These are phyloP conservation scores for Phycodurus eques DNA, from an alignment of 2,113 vertebrate genomes.

Conservation along the genomic window DNA sequence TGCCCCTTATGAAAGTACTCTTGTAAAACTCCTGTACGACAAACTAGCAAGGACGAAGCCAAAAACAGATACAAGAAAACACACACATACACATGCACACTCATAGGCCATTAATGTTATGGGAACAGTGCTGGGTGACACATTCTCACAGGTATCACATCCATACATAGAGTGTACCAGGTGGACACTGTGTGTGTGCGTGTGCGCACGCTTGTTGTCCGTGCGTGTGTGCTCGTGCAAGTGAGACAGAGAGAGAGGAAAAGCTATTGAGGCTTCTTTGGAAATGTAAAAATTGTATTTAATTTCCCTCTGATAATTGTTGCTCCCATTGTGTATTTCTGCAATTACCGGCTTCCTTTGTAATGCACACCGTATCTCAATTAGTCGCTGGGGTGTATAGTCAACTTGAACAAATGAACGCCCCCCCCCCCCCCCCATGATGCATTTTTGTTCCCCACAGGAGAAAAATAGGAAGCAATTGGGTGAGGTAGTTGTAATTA, in stretches of 20 bases:
- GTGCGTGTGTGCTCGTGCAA: slow-evolving; percentile 26
- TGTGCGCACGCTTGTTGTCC: slow-evolving; percentile 51
- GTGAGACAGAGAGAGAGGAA: background rate
- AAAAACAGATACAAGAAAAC: slow-evolving; percentile 5
- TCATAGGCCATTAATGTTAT: background rate
- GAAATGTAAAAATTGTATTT: background rate
- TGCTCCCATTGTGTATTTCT: background rate
- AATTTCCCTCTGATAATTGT: background rate
- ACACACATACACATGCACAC: slow-evolving; percentile 5
- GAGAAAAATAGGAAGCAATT: background rate
- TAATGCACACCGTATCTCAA: background rate
- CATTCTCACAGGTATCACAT: background rate
- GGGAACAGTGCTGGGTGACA: background rate
- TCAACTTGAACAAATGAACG: background rate
- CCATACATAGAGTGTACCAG: background rate
- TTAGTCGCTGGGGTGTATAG: background rate
- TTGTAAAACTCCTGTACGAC: background rate
- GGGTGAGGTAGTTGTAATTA: background rate
- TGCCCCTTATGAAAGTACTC: background rate
- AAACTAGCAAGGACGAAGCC: background rate
- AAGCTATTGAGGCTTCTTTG: background rate
- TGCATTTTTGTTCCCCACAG: background rate
- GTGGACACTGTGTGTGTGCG: slow-evolving; percentile 11
- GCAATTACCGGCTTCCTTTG: background rate
- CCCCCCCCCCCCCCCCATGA: background rate